Base-by-base conservation (phyloP, 1,140 invertebrate species). In the Halyomorpha halys region DNA sequence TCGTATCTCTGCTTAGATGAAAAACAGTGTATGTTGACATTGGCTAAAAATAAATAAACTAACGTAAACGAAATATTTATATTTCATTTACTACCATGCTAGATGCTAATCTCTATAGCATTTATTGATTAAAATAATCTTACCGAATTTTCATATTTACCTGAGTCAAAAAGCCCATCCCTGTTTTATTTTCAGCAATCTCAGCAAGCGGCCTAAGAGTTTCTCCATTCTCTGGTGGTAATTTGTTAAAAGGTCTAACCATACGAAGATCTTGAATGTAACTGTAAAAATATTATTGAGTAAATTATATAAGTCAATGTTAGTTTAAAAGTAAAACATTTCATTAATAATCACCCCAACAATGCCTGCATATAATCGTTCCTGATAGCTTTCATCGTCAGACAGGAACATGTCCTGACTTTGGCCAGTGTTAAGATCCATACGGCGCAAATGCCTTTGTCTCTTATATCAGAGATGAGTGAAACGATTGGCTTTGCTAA, bases 311-410 rank as follows among this genome's bases (percentile, higher is more conserved):
- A 30, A 30, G 8, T 13, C 34, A 39, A 39, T 13, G 1, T 6
- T 39, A 39, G 3, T 4, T 30, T 30, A 11, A 13, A 39, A 39
- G 11, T 39, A 39, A 39, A 39, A 39, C 6, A 6, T 11, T 39
- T 13, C 13, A 13, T 13, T 11, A 13, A 39, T 39, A 39, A 39
- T 39, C 70, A 77, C 71, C 75, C 75, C 39, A 76, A 34, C 11
- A 78, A 62, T 4, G 74, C 73, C 71, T 75, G 76, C 62, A 77
- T 77, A 62, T 78, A 78, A 68, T 78, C 76, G 62, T 78, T 77
- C 27, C 76, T 67, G 2, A 78, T 73, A 14, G 72, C 73, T 68
- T 75, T 75, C 75, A 78, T 76, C 27, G 69, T 70, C 2, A 72
- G 70, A 68, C 76, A 77, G 21, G 71, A 70, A 11, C 71, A 67